These are phyloP conservation scores for Phengaris arion DNA, from an alignment of 2,888 invertebrate genomes.

Conservation along the genomic window DNA sequence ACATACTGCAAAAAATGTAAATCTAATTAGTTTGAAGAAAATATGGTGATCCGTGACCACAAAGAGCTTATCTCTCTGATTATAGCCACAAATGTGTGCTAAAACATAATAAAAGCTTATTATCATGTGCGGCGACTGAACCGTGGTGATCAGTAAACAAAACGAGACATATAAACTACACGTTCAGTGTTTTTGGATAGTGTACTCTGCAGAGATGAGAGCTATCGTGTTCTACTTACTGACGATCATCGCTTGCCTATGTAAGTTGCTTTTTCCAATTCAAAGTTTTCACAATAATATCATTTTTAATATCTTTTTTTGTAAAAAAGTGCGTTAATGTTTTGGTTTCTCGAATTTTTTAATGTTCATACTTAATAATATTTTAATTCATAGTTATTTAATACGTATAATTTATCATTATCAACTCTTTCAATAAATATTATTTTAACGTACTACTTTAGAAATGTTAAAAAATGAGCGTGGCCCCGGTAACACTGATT, in stretches of 20 bases:
- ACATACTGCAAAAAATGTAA: background rate
- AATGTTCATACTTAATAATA: too few relatives aligned
- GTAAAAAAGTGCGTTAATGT: too few relatives aligned
- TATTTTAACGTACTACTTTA: too few relatives aligned
- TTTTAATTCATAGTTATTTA: too few relatives aligned
- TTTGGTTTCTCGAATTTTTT: too few relatives aligned
- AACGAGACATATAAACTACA: background rate
- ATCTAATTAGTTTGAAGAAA: background rate
- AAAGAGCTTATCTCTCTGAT: background rate
- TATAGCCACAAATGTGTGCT: background rate
- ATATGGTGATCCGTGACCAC: background rate
- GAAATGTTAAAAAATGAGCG: too few relatives aligned
- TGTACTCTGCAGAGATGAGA: background rate
- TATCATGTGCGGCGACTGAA: background rate
- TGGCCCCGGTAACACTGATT: too few relatives aligned
- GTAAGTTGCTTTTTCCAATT: background rate
- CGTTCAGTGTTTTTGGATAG: background rate
- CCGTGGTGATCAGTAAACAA: background rate
- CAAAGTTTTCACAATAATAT: too few relatives aligned
- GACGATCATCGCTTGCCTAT: background rate
- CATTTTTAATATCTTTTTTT: too few relatives aligned
- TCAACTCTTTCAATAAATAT: too few relatives aligned
- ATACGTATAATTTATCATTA: too few relatives aligned
- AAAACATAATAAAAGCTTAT: background rate
- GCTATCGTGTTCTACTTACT: conserved; percentile 1